Conservation (phyloP, 1,140 invertebrate species). For the Cyclina sinensis region DNA sequence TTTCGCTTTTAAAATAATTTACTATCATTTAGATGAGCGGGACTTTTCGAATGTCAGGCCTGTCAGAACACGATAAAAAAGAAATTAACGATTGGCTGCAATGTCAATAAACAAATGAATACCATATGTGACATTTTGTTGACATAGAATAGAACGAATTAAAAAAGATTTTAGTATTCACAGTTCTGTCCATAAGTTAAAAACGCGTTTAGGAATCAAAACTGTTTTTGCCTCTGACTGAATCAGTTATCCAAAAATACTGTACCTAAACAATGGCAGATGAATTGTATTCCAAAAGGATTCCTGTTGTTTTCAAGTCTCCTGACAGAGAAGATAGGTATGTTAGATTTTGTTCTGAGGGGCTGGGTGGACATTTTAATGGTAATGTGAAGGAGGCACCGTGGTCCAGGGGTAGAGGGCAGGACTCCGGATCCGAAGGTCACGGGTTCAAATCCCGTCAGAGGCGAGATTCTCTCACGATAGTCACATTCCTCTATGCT, state of each 20-base stretch:
- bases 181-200: too few species aligned
- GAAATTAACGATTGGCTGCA: constrained; percentile 6
- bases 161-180: too few species aligned
- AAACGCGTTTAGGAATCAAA: too few species aligned
- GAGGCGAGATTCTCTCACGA: too few species aligned
- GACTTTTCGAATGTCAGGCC: constrained; percentile 19
- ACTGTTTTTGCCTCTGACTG: too few species aligned
- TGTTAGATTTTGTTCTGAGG: too few species aligned
- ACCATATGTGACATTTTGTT: constrained; percentile 27
- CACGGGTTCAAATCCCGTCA: too few species aligned
- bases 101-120: constrained; percentile 16
- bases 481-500: too few species aligned
- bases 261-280: constrained; percentile 81
- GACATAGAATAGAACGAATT: not conserved
- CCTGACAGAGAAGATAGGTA: constrained; percentile 84
- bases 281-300: constrained; percentile 81
- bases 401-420: too few species aligned
- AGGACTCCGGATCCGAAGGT: too few species aligned
- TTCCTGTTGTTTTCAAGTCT: constrained; percentile 81
- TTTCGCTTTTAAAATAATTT: not conserved
- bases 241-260: too few species aligned
- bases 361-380: not conserved
- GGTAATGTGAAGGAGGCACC: too few species aligned
- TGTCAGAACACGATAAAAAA: constrained; percentile 36
- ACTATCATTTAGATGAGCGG: not conserved